phyloP scores from a whole-genome alignment of 2,113 vertebrate genomes.

The Phrynosoma platyrhinos region DNA sequence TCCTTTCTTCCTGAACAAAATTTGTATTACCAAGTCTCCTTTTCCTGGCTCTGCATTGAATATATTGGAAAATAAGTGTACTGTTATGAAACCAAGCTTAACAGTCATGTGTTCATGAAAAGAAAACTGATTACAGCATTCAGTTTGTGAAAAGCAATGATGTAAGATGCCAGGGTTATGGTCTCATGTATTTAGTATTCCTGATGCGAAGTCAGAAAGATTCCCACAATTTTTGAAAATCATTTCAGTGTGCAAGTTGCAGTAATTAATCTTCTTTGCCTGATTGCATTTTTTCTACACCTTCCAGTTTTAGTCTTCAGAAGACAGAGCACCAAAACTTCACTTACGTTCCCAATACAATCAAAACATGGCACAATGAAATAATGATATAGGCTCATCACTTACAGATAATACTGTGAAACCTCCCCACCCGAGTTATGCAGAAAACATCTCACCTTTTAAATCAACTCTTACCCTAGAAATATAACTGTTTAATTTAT shows the following conservation, averaged over 20 bases:
- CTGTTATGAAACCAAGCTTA: slow-evolving; percentile 2
- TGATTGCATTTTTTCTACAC: slow-evolving; percentile 57
- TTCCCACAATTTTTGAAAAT: slow-evolving; percentile 45
- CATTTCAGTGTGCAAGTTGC: slow-evolving; percentile 49
- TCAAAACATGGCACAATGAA: slow-evolving; percentile 41
- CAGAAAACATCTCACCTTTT: slow-evolving; percentile 33
- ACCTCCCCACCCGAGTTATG: slow-evolving; percentile 11
- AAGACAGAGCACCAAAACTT: slow-evolving; percentile 33
- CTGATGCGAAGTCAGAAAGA: slow-evolving; percentile 39
- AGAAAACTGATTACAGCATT: slow-evolving; percentile 1
- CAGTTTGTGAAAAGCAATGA: slow-evolving; percentile 46
- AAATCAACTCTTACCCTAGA: slow-evolving; percentile 18
- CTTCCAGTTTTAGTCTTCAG: slow-evolving; percentile 57
- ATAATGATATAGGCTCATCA: slow-evolving; percentile 16
- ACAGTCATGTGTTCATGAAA: slow-evolving; percentile 14
- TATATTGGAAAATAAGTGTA: neutral
- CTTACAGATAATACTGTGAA: slow-evolving; percentile 40
- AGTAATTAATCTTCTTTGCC: slow-evolving; percentile 63
- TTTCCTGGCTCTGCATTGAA: neutral
- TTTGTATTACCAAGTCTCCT: neutral
- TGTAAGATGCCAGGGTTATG: slow-evolving; percentile 33
- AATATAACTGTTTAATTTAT: slow-evolving; percentile 9
- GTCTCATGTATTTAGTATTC: slow-evolving; percentile 51
- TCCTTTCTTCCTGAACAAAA: slow-evolving; percentile 3
- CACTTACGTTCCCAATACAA: slow-evolving; percentile 49